Evolutionary conservation across 2,797 vertebrate genomes (phyloP), one percentile per base, ranked within the genome.

Genomic region (Salmo trutta): DNA sequence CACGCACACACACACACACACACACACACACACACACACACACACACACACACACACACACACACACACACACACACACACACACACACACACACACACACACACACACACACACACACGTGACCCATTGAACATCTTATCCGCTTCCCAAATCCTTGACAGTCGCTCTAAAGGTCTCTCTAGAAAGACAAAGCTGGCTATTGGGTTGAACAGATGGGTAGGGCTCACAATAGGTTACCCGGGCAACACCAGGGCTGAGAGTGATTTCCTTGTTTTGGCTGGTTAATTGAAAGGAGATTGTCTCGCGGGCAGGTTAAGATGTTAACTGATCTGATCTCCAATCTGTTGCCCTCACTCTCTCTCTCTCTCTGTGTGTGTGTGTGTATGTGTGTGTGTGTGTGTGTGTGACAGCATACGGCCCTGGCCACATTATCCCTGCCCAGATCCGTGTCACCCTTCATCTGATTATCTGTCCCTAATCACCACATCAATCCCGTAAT

Each of bases 251-350:
- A 78, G 85, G 81, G 85, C 91, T 88, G 82, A 90, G 88, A 90
- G 87, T 80, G 85, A 89, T 90, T 91, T 93, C 83, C 86, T 86
- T 89, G 90, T 92, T 92, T 92, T 81, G 89, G 85, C 21, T 87
- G 80, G 77, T 85, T 93, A 91, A 94, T 93, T 93, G 90, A 94
- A 93, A 92, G 87, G 85, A 86, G 89, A 79, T 86, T 84, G 87
- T 90, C 90, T 89, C 91, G 85, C 66, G 86, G 91, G 91, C 82
- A 82, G 88, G 88, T 90, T 91, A 86, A 90, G 91, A 88, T 85
- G 84, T 81, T 87, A 81, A 78, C 87, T 89, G 89, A 89, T 88
- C 81, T 90, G 81, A 88, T 88, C 85, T 82, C 59, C 88, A 90
- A 88, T 91, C 90, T 91, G 90, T 90, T 89, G 79, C 85, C 80